Base-by-base conservation (phyloP, 2,888 invertebrate genomes). In the Limenitis camilla region DNA sequence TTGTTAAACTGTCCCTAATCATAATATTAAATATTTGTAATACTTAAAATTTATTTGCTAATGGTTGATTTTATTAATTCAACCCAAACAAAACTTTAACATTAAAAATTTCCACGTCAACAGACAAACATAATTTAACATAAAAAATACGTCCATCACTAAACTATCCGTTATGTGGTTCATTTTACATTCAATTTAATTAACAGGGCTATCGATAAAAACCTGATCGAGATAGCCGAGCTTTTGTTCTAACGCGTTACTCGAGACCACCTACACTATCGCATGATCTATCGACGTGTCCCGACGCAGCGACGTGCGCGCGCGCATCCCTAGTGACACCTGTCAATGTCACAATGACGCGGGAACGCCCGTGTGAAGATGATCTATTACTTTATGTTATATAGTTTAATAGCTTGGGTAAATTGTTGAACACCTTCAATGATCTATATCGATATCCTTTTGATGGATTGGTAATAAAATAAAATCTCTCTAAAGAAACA, bases 231-330 rank as follows among this genome's bases (percentile, higher is more conserved):
- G 79, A 77, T 69, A 81, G 78, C 67, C 69, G 62, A 66, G 63
- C 63, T 71, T 77, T 76, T 76, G 71, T 68, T 69, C 67, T 69
- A 67, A 62, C 61, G 53, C 61, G 71, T 76, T 69, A 63, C 46
- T 19, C 36, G 55, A 69, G 86, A 85, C 86, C 86, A 86, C 86
- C 86, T 69, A 68, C 71, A 53, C 79, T 81, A 82, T 84, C 84
- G 72, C 63, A 83, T 80, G 82, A 84, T 85, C 81, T 81, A 81
- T 81, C 73, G 71, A 67, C 72, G 52, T 60, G 63, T 61, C 61
- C 68, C 67, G 66, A 67, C 68, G 65, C 67, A 71, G 64, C 67
- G 72, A 69, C 67, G 64, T 76, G 82, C 76, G 79, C 69, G 68
- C 72, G 76, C 76, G 72, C 74, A 72, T 69, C 75, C 66, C 71